phyloP scores from a whole-genome alignment of 2,797 vertebrate genomes.

The Pangasius macronema region DNA sequence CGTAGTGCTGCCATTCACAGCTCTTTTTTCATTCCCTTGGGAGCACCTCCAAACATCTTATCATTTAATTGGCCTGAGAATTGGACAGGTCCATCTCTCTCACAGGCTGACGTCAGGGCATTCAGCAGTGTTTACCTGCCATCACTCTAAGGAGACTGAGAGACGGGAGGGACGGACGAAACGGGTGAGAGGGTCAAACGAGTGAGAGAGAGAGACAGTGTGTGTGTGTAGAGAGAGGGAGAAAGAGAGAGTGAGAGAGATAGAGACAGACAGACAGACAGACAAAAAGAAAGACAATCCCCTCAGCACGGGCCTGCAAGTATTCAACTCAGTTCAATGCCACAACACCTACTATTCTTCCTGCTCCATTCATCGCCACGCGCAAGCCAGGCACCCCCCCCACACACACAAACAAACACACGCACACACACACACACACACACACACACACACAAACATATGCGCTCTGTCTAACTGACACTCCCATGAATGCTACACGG shows the following conservation, averaged over 20 bases:
- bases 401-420: constrained; percentile 32
- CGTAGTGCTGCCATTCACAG: constrained; percentile 36
- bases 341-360: constrained; percentile 41
- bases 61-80: constrained; percentile 59
- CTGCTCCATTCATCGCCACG: constrained; percentile 34
- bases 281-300: constrained; percentile 12
- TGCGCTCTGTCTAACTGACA: constrained; percentile 34
- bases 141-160: constrained; percentile 4
- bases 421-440: constrained; percentile 21
- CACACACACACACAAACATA: constrained; percentile 30
- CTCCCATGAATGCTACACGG: constrained; percentile 37
- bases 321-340: constrained; percentile 42
- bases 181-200: constrained; percentile 23
- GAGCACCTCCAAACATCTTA: constrained; percentile 51
- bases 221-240: background rate
- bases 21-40: constrained; percentile 38
- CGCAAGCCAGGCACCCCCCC: background rate
- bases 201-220: constrained; percentile 37
- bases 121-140: constrained; percentile 50
- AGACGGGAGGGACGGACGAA: background rate
- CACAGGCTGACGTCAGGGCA: constrained; percentile 33
- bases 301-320: constrained; percentile 8
- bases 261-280: constrained; percentile 6
- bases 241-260: constrained; percentile 1
- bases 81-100: constrained; percentile 50